Conservation (phyloP, 2,797 vertebrate genomes). For the Tragelaphus oryx region DNA sequence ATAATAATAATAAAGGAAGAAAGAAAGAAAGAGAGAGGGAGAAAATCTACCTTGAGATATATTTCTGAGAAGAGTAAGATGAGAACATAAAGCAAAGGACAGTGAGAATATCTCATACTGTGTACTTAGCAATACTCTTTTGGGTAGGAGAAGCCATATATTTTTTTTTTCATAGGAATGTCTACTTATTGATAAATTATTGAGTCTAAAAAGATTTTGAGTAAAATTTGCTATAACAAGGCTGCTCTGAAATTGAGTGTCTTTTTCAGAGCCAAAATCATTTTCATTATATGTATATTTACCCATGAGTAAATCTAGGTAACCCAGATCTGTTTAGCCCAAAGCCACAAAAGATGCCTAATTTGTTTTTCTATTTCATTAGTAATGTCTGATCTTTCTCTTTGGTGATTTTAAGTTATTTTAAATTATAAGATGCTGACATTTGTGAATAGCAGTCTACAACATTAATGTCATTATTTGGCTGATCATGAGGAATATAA, state of each 20-base stretch:
- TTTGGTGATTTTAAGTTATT: neutral
- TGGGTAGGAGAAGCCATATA: neutral
- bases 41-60: neutral
- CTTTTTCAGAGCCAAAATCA: neutral
- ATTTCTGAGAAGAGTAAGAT: slow-evolving; percentile 8
- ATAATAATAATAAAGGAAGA: too few species aligned
- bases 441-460: neutral
- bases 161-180: neutral
- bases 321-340: neutral
- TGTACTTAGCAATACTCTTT: neutral
- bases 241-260: neutral
- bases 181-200: neutral
- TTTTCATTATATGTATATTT: neutral
- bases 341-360: neutral
- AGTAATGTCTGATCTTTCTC: neutral
- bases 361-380: neutral
- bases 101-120: neutral
- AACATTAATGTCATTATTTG: neutral
- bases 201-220: neutral
- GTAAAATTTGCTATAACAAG: neutral
- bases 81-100: neutral
- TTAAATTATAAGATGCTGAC: neutral
- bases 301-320: neutral
- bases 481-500: neutral
- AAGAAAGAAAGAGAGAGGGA: neutral